Conservation (phyloP, 2,113 vertebrate genomes). For the Uria aalge region DNA sequence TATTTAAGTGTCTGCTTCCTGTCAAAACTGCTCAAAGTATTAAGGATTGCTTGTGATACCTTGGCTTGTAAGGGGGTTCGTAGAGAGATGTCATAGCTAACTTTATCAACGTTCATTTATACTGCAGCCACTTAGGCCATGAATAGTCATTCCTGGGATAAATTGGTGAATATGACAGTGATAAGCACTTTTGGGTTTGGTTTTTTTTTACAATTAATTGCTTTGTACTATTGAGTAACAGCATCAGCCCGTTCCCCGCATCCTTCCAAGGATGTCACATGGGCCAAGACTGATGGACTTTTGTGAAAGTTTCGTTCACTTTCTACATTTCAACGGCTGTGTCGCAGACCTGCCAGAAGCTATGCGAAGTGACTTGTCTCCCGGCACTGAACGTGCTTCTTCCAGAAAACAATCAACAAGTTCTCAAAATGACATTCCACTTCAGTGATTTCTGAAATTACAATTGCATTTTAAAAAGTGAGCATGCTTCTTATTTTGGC, state of each 20-base stretch:
- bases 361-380: not conserved
- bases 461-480: not conserved
- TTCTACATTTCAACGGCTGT: not conserved
- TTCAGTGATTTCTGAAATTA: not conserved
- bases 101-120: not conserved
- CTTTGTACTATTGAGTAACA: not conserved
- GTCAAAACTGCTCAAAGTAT: not conserved
- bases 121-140: not conserved
- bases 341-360: not conserved
- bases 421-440: not conserved
- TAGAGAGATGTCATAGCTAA: not conserved
- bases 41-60: not conserved
- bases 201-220: not conserved
- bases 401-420: not conserved
- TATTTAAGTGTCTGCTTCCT: not conserved
- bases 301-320: not conserved
- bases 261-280: not conserved
- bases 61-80: not conserved
- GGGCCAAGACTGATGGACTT: not conserved
- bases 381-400: rapidly evolving
- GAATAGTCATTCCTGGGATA: not conserved
- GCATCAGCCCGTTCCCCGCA: not conserved
- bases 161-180: not conserved
- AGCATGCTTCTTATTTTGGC: not conserved
- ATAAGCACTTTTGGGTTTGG: not conserved